Evolutionary conservation across 2,888 invertebrate genomes (phyloP), one percentile per base, ranked within the genome.

Genomic region (Troides aeacus): DNA sequence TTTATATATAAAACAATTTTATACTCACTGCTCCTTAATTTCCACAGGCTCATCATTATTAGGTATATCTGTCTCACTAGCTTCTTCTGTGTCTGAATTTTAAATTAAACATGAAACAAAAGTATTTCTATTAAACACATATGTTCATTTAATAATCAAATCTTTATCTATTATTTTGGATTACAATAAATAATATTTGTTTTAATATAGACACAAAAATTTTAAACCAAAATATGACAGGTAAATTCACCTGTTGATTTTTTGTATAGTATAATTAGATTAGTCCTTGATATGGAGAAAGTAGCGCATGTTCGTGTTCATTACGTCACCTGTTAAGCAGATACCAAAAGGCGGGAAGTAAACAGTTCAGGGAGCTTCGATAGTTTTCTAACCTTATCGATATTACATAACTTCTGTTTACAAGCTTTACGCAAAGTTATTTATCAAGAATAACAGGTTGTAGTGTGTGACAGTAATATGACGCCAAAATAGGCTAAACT

Each of bases 21-120:
- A 10, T 62, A 93, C 95, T 93, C 87, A 96, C 96, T 97, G 97
- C 88, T 97, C 97, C 87, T 97, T 97, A 70, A 97, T 96, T 91
- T 97, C 97, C 42, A 96, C 94, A 50, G 96, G 96, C 78, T 96
- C 96, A 83, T 96, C 96, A 76, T 95, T 95, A 80, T 96, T 95
- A 58, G 96, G 96, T 89, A 96, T 95, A 78, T 98, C 98, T n/a
- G 97, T 97, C 88, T 99, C 99, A 87, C 98, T 98, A 0, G 98
- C 98, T 92, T 99, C 99, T 88, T 98, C 99, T 0, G 99, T 99
- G 85, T 98, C 98, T 86, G 81, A 58, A 84, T 78, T 68, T 36
- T 21, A 36, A 75, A 30, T 57, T 30, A 56, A 64, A 64, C 3
- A n/a, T 53, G 18, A n/a, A 6, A 53, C 53, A 53, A 53, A n/a